Conservation (phyloP, 2,888 invertebrate species). For the Creontiades dilutus region DNA sequence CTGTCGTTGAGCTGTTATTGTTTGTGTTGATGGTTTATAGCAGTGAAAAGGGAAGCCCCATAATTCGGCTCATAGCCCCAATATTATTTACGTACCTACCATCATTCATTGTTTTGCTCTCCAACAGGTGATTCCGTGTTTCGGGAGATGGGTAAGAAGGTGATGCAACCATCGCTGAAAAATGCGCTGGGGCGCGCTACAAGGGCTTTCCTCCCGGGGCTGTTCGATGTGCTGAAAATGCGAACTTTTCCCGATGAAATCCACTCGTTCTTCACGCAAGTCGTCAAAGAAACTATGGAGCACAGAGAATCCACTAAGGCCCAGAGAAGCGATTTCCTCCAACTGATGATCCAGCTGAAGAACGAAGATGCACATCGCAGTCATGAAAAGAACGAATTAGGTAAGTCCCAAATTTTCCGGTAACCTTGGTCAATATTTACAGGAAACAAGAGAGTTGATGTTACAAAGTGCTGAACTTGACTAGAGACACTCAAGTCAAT, state of each 20-base stretch:
- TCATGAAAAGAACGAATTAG: slow-evolving; percentile 73
- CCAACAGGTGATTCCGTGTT: slow-evolving; percentile 78
- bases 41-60: too few relatives aligned
- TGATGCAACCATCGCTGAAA: slow-evolving; percentile 78
- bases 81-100: too few relatives aligned
- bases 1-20: too few relatives aligned
- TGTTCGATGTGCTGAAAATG: slow-evolving; percentile 75
- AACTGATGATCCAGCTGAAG: slow-evolving; percentile 75
- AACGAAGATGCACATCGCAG: slow-evolving; percentile 70
- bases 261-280: slow-evolving; percentile 76
- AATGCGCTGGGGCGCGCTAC: slow-evolving; percentile 76
- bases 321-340: slow-evolving; percentile 77
- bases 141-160: slow-evolving; percentile 77
- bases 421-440: too few relatives aligned
- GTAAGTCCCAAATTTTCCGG: slow-evolving; percentile 45
- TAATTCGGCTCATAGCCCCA: too few relatives aligned
- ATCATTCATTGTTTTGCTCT: not conserved
- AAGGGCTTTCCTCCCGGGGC: slow-evolving; percentile 74
- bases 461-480: too few relatives aligned
- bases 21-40: too few relatives aligned
- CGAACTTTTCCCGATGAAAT: slow-evolving; percentile 75
- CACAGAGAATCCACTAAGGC: slow-evolving; percentile 76
- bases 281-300: slow-evolving; percentile 76
- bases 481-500: too few relatives aligned
- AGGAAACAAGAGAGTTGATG: too few relatives aligned